These are phyloP conservation scores for Monochamus saltuarius DNA, from an alignment of 1,140 invertebrate genomes.

Conservation along the genomic window DNA sequence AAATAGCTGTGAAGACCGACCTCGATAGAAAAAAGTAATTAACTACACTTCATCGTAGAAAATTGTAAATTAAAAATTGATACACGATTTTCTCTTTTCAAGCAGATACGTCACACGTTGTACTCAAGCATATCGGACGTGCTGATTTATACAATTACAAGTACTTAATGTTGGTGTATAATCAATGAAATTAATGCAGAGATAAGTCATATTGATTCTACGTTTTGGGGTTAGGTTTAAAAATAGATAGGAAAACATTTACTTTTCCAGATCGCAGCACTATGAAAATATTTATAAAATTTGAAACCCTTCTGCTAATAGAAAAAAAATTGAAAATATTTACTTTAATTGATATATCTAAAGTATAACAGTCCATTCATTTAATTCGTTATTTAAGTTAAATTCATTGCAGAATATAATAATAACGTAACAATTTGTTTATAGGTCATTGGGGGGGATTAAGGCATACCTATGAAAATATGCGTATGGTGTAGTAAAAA, in stretches of 20 bases:
- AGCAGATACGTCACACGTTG: no score
- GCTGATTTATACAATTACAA: no score
- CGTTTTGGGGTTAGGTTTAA: background rate
- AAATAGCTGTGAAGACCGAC: no score
- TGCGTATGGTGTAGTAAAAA: background rate
- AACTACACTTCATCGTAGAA: no score
- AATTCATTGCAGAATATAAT: background rate
- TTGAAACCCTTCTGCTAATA: background rate
- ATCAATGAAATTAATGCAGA: background rate
- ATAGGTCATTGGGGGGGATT: no score
- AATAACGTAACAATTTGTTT: no score
- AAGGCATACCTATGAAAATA: no score
- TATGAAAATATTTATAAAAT: background rate
- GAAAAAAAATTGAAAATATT: conserved; percentile 7
- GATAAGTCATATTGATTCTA: background rate
- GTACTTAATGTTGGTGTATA: background rate
- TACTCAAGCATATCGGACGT: no score
- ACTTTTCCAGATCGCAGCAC: background rate
- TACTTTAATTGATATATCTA: background rate
- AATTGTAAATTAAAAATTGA: no score
- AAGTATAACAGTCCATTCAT: conserved; percentile 1
- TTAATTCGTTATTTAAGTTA: background rate
- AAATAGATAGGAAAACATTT: conserved; percentile 10
- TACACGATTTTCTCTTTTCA: no score
- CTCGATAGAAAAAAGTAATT: no score